Percentiles rank a stretch among this genome's conserved stretches.
Evolutionary conservation across 2,888 invertebrate genomes (phyloP).

Genomic region (Stenolophus ochropezus): DNA sequence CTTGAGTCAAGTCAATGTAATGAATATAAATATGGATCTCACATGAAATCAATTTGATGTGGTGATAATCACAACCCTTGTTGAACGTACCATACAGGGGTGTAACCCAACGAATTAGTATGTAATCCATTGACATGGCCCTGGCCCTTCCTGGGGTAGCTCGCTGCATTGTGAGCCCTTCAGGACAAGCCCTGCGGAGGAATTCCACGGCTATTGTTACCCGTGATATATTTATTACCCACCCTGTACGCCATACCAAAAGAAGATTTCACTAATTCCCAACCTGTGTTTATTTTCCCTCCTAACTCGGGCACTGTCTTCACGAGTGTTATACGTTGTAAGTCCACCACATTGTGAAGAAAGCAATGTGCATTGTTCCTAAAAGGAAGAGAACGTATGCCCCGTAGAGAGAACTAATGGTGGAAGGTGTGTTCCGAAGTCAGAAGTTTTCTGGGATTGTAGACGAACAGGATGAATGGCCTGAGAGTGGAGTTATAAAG

Average conservation of each 20-base stretch:
- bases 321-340: not conserved
- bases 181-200: constrained; percentile 52
- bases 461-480: constrained; percentile 50
- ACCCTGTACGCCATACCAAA: constrained; percentile 43
- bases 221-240: constrained; percentile 58
- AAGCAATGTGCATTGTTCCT: not conserved
- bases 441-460: constrained; percentile 51
- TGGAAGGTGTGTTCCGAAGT: constrained; percentile 22
- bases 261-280: constrained; percentile 25
- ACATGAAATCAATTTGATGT: constrained; percentile 52
- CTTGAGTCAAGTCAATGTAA: not conserved
- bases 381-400: not conserved
- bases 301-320: constrained; percentile 18
- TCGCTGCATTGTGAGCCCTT: constrained; percentile 47
- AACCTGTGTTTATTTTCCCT: constrained; percentile 1
- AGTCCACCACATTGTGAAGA: constrained; percentile 35
- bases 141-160: constrained; percentile 41
- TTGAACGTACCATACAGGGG: constrained; percentile 32
- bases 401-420: not conserved
- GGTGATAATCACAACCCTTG: constrained; percentile 42
- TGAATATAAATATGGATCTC: constrained; percentile 8
- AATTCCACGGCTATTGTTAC: constrained; percentile 55
- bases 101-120: constrained; percentile 65
- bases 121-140: constrained; percentile 66
- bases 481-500: constrained; percentile 38